These are phyloP conservation scores for Lagodon rhomboides DNA, from an alignment of 2,797 vertebrate species.

Conservation along the genomic window DNA sequence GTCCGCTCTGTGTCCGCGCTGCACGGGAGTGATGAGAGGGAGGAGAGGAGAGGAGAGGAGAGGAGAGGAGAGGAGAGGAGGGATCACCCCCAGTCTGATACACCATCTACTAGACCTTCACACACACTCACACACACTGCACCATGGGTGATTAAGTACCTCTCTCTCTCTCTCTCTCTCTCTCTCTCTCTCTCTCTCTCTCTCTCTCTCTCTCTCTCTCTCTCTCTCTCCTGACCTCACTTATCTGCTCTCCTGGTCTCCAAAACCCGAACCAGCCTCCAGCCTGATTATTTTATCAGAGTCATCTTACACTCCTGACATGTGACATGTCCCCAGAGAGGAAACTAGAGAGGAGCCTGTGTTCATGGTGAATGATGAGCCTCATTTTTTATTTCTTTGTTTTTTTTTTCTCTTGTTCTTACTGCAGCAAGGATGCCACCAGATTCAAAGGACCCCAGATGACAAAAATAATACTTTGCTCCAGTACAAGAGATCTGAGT, in stretches of 20 bases:
- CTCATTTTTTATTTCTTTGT: neutral
- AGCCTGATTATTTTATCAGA: neutral
- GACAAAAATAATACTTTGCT: constrained; percentile 10
- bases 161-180: constrained; percentile 18
- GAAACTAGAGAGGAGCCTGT: constrained; percentile 19
- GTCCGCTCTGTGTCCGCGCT: constrained; percentile 52
- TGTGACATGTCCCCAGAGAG: constrained; percentile 2
- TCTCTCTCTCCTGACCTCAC: constrained; percentile 17
- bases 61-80: no score
- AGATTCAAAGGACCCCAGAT: neutral
- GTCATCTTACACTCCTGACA: constrained; percentile 20
- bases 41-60: constrained; percentile 17
- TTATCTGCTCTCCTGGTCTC: neutral
- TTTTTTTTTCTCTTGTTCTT: neutral
- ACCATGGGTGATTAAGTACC: constrained; percentile 60
- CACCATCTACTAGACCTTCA: neutral
- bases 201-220: constrained; percentile 19
- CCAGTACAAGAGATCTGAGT: neutral
- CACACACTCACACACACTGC: constrained; percentile 48
- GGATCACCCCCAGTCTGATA: no score
- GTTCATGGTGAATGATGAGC: constrained; percentile 15
- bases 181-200: constrained; percentile 7
- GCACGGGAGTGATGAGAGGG: constrained; percentile 43
- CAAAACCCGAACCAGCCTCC: neutral
- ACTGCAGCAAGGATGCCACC: neutral